Conservation (phyloP, 2,113 vertebrate species). For the Nothocercus nigrocapillus region DNA sequence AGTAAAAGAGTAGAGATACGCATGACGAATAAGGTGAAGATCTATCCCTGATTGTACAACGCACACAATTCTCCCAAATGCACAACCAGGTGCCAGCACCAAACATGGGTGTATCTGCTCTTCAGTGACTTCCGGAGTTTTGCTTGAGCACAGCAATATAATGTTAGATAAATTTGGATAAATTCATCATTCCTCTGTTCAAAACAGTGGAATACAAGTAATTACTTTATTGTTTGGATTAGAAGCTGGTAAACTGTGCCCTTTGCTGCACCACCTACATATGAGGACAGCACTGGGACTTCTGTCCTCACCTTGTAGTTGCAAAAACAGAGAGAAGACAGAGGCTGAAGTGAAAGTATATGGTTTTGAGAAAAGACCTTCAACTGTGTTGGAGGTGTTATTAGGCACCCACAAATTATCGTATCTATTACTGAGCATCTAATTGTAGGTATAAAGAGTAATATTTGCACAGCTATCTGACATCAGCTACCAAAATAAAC, state of each 20-base stretch:
- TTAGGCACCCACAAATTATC: neutral
- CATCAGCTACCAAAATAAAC: neutral
- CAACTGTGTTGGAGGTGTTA: neutral
- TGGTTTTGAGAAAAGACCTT: neutral
- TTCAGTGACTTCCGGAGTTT: neutral
- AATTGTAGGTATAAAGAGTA: neutral
- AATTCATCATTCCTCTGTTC: neutral
- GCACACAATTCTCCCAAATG: neutral
- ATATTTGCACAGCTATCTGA: neutral
- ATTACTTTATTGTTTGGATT: neutral
- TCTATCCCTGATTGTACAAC: neutral
- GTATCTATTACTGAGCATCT: neutral
- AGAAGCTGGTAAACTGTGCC: neutral
- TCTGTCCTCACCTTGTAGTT: neutral
- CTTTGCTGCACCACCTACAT: neutral
- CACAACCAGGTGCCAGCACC: neutral
- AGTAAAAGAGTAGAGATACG: neutral
- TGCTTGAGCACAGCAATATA: neutral
- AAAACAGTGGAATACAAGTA: neutral
- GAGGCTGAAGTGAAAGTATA: neutral
- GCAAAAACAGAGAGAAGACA: neutral
- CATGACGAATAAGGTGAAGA: neutral
- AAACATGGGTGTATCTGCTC: neutral
- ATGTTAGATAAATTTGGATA: neutral
- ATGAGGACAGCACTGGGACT: neutral